phyloP scores from a whole-genome alignment of 2,113 vertebrate genomes.

The Solenodon paradoxus region DNA sequence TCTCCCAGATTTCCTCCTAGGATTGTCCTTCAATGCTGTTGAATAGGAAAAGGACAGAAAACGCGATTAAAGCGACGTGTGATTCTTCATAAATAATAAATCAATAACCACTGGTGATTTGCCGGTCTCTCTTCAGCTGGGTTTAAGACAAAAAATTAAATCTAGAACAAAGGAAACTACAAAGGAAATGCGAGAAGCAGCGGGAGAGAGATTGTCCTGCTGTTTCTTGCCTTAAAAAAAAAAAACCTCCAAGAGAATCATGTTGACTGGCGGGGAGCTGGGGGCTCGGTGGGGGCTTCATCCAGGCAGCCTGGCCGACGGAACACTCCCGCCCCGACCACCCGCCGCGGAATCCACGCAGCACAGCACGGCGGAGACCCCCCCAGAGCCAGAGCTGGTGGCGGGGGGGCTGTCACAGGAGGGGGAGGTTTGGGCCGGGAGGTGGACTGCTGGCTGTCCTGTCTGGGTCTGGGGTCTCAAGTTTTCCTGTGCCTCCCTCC shows the following conservation, averaged over 20 bases:
- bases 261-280: background rate
- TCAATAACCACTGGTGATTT: background rate
- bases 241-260: background rate
- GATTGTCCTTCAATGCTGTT: slow-evolving; percentile 16
- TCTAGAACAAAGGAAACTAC: slow-evolving; percentile 35
- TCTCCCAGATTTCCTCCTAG: background rate
- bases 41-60: background rate
- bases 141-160: slow-evolving; percentile 60
- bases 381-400: background rate
- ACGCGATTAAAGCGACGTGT: slow-evolving; percentile 24
- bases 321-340: rapidly evolving
- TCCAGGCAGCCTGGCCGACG: background rate
- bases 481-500: no score
- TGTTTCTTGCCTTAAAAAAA: slow-evolving; percentile 45
- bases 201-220: background rate
- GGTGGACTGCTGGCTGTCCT: no score
- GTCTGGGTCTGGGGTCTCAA: no score
- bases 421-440: background rate
- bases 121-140: background rate
- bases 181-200: background rate
- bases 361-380: background rate
- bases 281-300: slow-evolving; percentile 11
- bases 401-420: rapidly evolving
- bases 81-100: slow-evolving; percentile 69
- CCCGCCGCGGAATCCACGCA: rapidly evolving